Evolutionary conservation across 2,113 vertebrate species (phyloP).

Genomic region (Callospermophilus lateralis): DNA sequence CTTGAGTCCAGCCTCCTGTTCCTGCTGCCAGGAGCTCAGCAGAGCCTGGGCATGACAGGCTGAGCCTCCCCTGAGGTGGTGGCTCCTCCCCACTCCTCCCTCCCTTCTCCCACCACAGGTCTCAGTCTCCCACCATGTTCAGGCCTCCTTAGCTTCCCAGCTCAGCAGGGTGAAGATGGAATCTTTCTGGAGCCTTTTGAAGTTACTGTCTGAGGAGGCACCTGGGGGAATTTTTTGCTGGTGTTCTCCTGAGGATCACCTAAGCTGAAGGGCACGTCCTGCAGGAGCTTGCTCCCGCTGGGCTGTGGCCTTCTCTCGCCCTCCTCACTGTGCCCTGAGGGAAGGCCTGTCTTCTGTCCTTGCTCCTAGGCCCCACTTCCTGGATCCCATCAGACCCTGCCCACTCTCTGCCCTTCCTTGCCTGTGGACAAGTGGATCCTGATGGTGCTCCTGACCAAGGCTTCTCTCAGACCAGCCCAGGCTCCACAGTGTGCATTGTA

Average conservation of each 20-base stretch:
- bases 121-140: not conserved
- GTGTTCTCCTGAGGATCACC: not conserved
- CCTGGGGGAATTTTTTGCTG: not conserved
- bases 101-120: too few species aligned
- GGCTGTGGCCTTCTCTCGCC: not conserved
- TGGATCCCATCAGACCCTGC: not conserved
- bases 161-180: not conserved
- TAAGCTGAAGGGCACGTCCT: not conserved
- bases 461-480: not conserved
- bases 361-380: not conserved
- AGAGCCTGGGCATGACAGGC: too few species aligned
- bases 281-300: not conserved
- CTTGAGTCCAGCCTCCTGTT: not conserved
- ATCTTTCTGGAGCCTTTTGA: not conserved
- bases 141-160: not conserved
- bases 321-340: not conserved
- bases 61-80: too few species aligned
- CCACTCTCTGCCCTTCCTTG: not conserved
- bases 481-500: fast-evolving
- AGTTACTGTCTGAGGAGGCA: not conserved
- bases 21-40: not conserved
- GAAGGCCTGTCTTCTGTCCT: not conserved
- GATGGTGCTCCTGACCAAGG: not conserved
- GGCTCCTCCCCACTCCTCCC: not conserved
- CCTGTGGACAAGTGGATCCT: not conserved